Evolutionary conservation across 2,113 vertebrate species (phyloP), one percentile per base, ranked within the genome.

Genomic region (Girardinichthys multiradiatus): DNA sequence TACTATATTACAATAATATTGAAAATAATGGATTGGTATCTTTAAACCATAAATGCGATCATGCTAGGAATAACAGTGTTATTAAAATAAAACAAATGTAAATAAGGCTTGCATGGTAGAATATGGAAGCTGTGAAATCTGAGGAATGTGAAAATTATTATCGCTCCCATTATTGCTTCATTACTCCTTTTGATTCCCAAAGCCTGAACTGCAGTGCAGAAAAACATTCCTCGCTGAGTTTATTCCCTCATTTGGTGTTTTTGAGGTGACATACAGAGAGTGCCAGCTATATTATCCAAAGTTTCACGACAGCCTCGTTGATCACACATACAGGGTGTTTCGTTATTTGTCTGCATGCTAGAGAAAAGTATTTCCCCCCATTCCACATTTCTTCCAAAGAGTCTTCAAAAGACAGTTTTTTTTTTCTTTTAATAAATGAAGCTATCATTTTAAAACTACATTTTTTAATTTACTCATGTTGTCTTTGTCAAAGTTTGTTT

Each of bases 201-300:
- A 42, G 39, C 15, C 35, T 10, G 26, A 30, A 30, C 21, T 61
- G 7, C 29, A 4, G 19, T 26, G 26, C 0, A 28, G 10, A 64
- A 37, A 9, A 0, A 19, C 14, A 48, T 77, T 65, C 59, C 31
- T 80, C 21, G 42, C 13, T 51, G 13, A 54, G 28, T 4, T 30
- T 54, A n/a, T 35, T 59, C 1, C 27, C 42, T 54, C 14, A 27
- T 70, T 71, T 64, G 28, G 48, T 54, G 42, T 58, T 54, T 68
- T 60, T 29, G 14, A 68, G 21, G 8, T 3, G 21, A 65, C 21
- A n/a, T 51, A 28, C 27, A 24, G 21, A 29, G 39, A 48, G 24
- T 2, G 48, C n/a, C 5, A 13, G 28, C 10, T 31, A 31, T 54
- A 67, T 54, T 30, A 67, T 31, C 45, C 9, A 26, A 17, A 69